phyloP scores from a whole-genome alignment of 2,113 vertebrate genomes.

The Mungos mungo region DNA sequence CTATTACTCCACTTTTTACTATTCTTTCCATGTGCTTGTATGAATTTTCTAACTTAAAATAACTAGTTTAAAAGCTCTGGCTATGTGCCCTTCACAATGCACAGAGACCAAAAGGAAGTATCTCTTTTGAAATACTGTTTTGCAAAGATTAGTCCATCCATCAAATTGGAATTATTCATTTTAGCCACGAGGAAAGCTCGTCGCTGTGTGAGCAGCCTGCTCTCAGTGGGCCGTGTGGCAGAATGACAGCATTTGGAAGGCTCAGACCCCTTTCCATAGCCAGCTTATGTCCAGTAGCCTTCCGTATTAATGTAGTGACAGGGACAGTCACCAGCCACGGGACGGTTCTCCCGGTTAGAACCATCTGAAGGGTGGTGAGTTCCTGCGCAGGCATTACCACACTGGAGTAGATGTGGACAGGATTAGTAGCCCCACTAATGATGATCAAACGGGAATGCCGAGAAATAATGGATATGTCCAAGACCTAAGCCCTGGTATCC shows the following conservation, averaged over 20 bases:
- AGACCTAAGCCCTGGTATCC: background rate
- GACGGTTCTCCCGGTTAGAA: background rate
- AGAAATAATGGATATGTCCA: background rate
- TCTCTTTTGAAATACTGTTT: slow-evolving; percentile 20
- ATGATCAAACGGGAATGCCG: background rate
- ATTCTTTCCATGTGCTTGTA: background rate
- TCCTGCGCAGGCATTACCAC: background rate
- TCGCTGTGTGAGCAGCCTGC: background rate
- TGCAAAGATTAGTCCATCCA: background rate
- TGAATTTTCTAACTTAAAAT: slow-evolving; percentile 45
- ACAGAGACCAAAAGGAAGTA: background rate
- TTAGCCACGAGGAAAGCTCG: background rate
- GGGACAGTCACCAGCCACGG: background rate
- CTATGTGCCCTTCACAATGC: background rate
- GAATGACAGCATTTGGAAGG: background rate
- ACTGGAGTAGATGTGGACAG: background rate
- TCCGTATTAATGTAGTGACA: background rate
- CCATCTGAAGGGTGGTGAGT: background rate
- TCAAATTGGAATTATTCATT: background rate
- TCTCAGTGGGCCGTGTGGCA: background rate
- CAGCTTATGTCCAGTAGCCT: background rate
- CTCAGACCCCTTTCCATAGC: background rate
- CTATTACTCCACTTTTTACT: background rate
- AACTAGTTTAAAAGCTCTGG: background rate
- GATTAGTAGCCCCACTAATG: too few relatives aligned